phyloP scores from a whole-genome alignment of 2,113 vertebrate genomes.

The Bos taurus region DNA sequence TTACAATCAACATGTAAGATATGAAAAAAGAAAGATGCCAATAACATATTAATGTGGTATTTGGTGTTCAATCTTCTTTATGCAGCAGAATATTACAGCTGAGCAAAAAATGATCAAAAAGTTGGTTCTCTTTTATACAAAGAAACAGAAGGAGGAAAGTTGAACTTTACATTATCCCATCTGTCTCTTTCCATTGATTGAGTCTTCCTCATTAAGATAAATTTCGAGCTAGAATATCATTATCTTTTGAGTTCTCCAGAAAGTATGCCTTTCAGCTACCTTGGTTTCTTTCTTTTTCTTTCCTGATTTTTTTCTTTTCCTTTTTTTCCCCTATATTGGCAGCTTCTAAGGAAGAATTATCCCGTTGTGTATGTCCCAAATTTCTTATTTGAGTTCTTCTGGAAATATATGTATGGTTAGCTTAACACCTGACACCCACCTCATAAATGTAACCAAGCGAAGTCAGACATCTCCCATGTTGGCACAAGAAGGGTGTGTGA shows the following conservation, averaged over 20 bases:
- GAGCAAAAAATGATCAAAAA: conserved; percentile 75
- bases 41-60: conserved; percentile 71
- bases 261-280: conserved; percentile 45
- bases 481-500: background rate
- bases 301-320: background rate
- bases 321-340: conserved; percentile 10
- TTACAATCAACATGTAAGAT: conserved; percentile 70
- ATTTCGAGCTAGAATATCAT: conserved; percentile 73
- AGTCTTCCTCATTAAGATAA: conserved; percentile 82
- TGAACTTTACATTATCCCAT: conserved; percentile 80
- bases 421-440: background rate
- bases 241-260: conserved; percentile 76
- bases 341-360: background rate
- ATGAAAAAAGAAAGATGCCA: conserved; percentile 72
- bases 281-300: conserved; percentile 29
- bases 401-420: background rate
- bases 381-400: conserved; percentile 53
- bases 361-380: background rate
- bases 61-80: conserved; percentile 65
- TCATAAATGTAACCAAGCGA: background rate
- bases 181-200: conserved; percentile 81
- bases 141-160: conserved; percentile 66
- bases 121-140: conserved; percentile 73
- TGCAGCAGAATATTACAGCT: conserved; percentile 69
- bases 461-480: background rate